Evolutionary conservation across 2,113 vertebrate species (phyloP).

Genomic region (Chrysemys picta): DNA sequence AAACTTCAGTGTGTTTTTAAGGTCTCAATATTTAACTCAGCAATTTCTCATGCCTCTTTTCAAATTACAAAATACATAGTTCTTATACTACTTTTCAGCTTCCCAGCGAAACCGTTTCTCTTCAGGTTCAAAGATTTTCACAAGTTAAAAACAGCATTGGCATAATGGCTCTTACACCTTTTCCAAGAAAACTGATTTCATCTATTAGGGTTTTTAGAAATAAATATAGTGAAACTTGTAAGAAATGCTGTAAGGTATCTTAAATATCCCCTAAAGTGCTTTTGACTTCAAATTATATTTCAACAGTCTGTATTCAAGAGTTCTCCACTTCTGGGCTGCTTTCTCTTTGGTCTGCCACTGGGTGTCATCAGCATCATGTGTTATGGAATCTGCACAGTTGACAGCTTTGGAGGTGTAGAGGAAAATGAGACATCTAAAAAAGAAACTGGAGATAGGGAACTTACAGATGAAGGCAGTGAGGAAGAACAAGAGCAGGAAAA

Average conservation of each 20-base stretch:
- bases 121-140: neutral
- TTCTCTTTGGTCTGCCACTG: conserved; percentile 96
- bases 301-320: conserved; percentile 95
- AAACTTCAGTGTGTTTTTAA: neutral
- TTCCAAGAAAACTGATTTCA: neutral
- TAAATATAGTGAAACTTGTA: neutral
- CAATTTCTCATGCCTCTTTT: neutral
- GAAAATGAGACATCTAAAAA: conserved; percentile 83
- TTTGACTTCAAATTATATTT: conserved; percentile 35
- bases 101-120: neutral
- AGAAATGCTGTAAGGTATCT: neutral
- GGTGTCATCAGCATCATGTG: conserved; percentile 99
- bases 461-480: conserved; percentile 78
- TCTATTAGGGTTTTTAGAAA: neutral
- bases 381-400: conserved; percentile 96
- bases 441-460: conserved; percentile 75
- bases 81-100: neutral
- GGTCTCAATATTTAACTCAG: neutral
- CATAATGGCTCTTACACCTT: neutral
- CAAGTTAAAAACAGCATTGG: neutral
- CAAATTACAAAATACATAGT: neutral
- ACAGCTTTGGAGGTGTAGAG: conserved; percentile 86
- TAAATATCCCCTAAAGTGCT: neutral
- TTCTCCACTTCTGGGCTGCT: conserved; percentile 95
- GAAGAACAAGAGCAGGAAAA: conserved; percentile 77